These are phyloP conservation scores for Spisula solida DNA, from an alignment of 2,888 invertebrate species.

Conservation along the genomic window DNA sequence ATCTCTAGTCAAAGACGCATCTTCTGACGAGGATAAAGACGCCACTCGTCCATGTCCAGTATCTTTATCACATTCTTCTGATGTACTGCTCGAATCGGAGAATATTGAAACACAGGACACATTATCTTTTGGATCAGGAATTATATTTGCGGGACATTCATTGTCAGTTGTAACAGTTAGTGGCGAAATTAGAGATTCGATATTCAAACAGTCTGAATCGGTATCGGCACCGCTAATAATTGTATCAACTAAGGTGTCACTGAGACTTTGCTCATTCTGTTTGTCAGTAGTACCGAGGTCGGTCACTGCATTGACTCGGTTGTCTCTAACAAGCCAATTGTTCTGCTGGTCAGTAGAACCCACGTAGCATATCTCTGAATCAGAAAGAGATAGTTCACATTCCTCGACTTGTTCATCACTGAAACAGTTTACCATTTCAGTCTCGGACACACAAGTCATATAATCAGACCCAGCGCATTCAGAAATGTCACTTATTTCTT, in stretches of 20 bases:
- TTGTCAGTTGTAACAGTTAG: background rate
- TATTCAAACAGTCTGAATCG: background rate
- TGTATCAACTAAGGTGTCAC: background rate
- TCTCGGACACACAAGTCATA: background rate
- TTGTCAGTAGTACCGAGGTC: background rate
- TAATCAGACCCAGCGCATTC: background rate
- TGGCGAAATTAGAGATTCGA: background rate
- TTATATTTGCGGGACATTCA: background rate
- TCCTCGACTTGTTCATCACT: background rate
- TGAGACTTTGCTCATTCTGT: background rate
- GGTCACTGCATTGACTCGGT: background rate
- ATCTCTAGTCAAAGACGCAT: background rate
- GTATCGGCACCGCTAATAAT: background rate
- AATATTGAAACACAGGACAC: background rate
- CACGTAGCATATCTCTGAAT: background rate
- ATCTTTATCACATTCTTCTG: background rate
- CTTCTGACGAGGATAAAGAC: background rate
- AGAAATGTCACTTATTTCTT: slow-evolving; percentile 12
- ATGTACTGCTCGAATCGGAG: background rate
- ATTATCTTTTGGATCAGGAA: background rate
- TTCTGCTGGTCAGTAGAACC: background rate
- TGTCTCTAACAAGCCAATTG: background rate
- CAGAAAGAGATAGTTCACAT: background rate
- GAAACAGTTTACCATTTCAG: background rate
- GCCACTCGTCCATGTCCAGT: background rate